Evolutionary conservation across 1,140 invertebrate genomes (phyloP).

Genomic region (Caerostris extrusa): DNA sequence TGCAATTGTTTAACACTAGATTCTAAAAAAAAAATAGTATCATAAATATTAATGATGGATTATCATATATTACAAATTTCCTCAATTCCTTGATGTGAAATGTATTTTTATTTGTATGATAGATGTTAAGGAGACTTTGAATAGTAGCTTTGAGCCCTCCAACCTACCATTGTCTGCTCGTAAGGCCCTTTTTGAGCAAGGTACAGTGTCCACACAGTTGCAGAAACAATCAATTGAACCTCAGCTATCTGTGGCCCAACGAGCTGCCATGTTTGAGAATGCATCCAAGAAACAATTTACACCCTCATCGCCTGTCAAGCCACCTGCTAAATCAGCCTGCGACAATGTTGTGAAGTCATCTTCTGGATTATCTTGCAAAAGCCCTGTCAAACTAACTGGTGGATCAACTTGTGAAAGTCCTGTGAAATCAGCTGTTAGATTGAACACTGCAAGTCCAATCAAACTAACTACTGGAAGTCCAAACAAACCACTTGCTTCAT

Average conservation of each 20-base stretch:
- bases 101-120: not conserved
- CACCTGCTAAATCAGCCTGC: not conserved
- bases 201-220: slow-evolving; percentile 40
- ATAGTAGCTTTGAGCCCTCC: slow-evolving; percentile 75
- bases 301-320: not conserved
- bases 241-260: slow-evolving; percentile 73
- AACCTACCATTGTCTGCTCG: slow-evolving; percentile 80
- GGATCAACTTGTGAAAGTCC: not conserved
- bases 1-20: not conserved
- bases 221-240: not conserved
- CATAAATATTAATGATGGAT: not conserved
- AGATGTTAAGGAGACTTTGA: slow-evolving; percentile 11
- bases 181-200: slow-evolving; percentile 80
- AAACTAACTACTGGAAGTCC: not conserved
- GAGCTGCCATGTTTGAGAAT: slow-evolving; percentile 73
- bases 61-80: not conserved
- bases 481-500: not conserved
- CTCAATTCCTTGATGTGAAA: not conserved
- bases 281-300: not conserved
- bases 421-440: not conserved
- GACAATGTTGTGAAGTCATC: not conserved
- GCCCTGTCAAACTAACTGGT: not conserved
- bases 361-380: not conserved
- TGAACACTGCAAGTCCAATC: not conserved
- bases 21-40: not conserved